These are phyloP conservation scores for Picathartes gymnocephalus DNA, from an alignment of 2,113 vertebrate species.

Conservation along the genomic window DNA sequence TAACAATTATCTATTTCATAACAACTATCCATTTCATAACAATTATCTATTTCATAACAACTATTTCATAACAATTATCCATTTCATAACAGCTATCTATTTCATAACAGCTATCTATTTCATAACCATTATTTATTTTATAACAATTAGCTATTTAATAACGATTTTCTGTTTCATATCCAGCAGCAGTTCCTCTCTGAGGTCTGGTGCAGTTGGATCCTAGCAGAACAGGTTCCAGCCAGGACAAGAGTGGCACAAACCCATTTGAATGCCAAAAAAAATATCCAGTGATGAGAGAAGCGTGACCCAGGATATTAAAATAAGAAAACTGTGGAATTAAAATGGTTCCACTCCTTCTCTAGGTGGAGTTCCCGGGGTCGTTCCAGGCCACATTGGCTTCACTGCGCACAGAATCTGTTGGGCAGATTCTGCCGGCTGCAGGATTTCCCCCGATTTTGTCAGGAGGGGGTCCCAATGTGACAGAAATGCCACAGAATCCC, in stretches of 20 bases:
- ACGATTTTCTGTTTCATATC: not conserved
- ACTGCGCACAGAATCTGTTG: not conserved
- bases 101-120: too few relatives aligned
- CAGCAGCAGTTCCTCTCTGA: not conserved
- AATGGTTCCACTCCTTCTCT: accelerated
- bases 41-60: not conserved
- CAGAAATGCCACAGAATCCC: not conserved
- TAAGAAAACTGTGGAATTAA: not conserved
- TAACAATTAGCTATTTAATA: not conserved
- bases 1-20: not conserved
- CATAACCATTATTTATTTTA: too few relatives aligned
- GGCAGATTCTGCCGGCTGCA: too few relatives aligned
- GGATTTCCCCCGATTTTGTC: not conserved
- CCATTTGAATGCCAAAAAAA: not conserved
- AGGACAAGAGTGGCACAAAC: not conserved
- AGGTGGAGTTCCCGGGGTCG: not conserved
- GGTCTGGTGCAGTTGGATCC: not conserved
- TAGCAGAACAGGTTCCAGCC: not conserved
- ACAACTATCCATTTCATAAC: not conserved
- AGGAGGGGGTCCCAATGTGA: not conserved
- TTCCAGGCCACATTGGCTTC: accelerated
- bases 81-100: too few relatives aligned
- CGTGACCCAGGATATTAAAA: too few relatives aligned
- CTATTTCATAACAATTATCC: not conserved
- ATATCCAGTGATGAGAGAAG: accelerated